Base-by-base conservation (phyloP, 2,113 vertebrate species). In the Stictonetta naevosa region DNA sequence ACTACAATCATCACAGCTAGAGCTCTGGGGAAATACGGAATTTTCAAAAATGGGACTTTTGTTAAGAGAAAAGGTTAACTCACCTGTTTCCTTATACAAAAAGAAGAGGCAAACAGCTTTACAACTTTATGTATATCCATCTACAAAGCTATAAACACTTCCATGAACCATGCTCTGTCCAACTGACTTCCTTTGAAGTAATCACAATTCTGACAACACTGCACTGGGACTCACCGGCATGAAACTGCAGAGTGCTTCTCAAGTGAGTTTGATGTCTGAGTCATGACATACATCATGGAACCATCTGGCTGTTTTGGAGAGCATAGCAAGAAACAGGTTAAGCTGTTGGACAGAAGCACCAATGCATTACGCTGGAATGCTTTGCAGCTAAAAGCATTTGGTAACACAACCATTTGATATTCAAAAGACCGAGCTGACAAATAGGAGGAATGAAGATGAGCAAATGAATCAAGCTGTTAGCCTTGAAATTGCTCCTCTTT, bases 341-440 rank as follows among this genome's bases (percentile, higher is more conserved):
- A 95, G 58, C 71, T 90, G 12, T 14, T 40, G 75, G 88, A 62
- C 71, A 74, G 79, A 62, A 90, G 69, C 40, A 92, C 69, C 83
- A 58, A 8, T n/a, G 46, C 52, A 36, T 42, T 17, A 29, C 13
- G 38, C 53, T 58, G 31, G 34, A 79, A 77, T 33, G 58, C 48
- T 89, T 12, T 62, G 58, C 66, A 60, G 58, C 48, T 81, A 66
- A 62, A 90, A 87, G n/a, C 53, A 62, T 29, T 19, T 44, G 58
- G 81, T 71, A 83, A 44, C 0, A 0, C 2, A 85, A 60, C 38
- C 36, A 76, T 44, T 83, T 68, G 34, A 76, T 83, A 85, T 58
- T 89, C 81, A 87, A 60, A 53, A 87, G 74, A 44, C 33, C 17
- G 29, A 91, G 67, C 58, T 85, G 3, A 2, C 28, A 60, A 19